phyloP scores from a whole-genome alignment of 2,113 vertebrate species.

The Chaenogobius annularis region DNA sequence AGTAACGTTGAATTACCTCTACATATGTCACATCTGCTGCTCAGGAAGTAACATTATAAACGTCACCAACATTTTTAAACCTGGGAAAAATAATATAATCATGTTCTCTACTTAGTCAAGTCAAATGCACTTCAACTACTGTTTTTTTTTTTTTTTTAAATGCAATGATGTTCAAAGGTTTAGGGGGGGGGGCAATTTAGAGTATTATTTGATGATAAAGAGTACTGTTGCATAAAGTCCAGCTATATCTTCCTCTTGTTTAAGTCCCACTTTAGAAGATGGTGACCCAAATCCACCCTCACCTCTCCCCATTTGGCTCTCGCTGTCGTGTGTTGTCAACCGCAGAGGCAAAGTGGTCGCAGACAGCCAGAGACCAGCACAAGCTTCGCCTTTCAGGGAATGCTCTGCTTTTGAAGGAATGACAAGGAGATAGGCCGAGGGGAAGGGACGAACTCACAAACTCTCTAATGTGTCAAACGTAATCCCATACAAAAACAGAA shows the following conservation, averaged over 20 bases:
- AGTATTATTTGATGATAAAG: neutral
- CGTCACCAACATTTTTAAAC: no score
- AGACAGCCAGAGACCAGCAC: conserved; percentile 92
- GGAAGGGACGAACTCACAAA: conserved; percentile 8
- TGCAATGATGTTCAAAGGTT: neutral
- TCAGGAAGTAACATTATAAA: no score
- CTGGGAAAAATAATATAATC: no score
- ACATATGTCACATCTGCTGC: no score
- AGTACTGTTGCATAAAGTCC: neutral
- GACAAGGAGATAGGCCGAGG: conserved; percentile 7
- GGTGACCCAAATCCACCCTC: conserved; percentile 63
- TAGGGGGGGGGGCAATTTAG: no score
- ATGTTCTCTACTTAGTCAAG: no score
- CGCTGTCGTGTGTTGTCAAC: conserved; percentile 99
- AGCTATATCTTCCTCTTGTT: neutral
- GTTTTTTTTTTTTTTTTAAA: no score
- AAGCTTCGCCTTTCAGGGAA: conserved; percentile 85
- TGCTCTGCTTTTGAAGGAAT: conserved; percentile 70
- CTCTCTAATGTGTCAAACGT: conserved; percentile 34
- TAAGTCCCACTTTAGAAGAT: conserved; percentile 27
- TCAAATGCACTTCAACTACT: neutral
- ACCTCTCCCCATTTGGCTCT: conserved; percentile 91
- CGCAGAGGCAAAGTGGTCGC: conserved; percentile 99
- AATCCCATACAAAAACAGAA: conserved; percentile 42
- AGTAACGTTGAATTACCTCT: no score